A percentile compares a stretch with the other conserved stretches of the same genome.
phyloP scores from a whole-genome alignment of 2,797 vertebrate species.

The Remorina albescens region DNA sequence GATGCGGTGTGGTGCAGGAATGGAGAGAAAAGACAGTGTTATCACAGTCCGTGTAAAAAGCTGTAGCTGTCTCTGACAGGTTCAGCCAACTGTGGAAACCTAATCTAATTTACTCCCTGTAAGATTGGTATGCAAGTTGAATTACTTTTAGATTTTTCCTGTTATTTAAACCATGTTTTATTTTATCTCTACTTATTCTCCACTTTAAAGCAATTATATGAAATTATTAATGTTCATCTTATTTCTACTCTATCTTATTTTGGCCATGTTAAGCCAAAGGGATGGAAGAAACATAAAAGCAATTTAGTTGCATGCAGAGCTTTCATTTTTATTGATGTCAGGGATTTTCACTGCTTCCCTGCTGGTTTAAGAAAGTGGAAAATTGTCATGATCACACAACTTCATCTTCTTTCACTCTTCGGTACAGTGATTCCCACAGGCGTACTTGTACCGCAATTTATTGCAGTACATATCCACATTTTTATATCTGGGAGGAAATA shows the following conservation, averaged over 20 bases:
- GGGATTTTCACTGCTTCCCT: neutral
- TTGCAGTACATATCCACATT: too few species aligned
- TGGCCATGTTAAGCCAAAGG: neutral
- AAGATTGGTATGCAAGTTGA: neutral
- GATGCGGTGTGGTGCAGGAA: conserved; percentile 51
- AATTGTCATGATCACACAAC: neutral
- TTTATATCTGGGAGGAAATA: neutral
- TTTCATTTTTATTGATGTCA: neutral
- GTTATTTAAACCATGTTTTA: neutral
- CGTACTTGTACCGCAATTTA: neutral
- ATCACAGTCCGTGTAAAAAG: conserved; percentile 24
- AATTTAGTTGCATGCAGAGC: neutral
- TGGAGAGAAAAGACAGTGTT: conserved; percentile 26
- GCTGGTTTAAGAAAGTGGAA: neutral
- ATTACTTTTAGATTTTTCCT: neutral
- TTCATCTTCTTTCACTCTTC: too few species aligned
- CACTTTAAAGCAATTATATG: neutral
- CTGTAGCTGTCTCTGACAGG: conserved; percentile 35
- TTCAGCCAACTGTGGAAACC: conserved; percentile 8
- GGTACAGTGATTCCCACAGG: too few species aligned
- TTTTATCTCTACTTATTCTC: neutral
- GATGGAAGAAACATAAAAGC: neutral
- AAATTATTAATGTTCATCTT: neutral
- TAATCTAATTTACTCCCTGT: conserved; percentile 10
- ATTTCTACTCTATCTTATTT: neutral